Evolutionary conservation across 1,140 invertebrate genomes (phyloP).

Genomic region (Zaprionus nigranus): DNA sequence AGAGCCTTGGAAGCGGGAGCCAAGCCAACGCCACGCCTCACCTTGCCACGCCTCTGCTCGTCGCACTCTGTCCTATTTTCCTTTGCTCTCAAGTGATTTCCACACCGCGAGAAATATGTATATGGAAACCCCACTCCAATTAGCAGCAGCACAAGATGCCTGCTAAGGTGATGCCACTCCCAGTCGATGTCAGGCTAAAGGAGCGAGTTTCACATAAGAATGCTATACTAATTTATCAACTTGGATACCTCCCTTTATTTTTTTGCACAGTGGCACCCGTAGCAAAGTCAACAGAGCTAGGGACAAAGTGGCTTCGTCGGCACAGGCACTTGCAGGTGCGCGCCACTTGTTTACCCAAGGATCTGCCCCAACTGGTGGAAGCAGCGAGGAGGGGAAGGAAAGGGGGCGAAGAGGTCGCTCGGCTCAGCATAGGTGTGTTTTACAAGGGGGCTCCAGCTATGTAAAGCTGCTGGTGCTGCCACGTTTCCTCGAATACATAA

Average conservation of each 20-base stretch:
- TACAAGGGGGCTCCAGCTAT: background rate
- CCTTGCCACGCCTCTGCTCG: background rate
- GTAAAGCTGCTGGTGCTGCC: background rate
- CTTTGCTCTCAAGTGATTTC: slow-evolving; percentile 66
- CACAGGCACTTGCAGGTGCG: slow-evolving; percentile 20
- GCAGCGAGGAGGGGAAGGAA: too few relatives aligned
- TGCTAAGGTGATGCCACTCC: background rate
- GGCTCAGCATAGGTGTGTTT: background rate
- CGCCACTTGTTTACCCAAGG: slow-evolving; percentile 28
- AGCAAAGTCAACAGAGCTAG: background rate
- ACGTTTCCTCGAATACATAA: slow-evolving; percentile 1
- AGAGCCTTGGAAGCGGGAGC: slow-evolving; percentile 36
- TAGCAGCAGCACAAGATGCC: background rate
- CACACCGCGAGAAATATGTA: slow-evolving; percentile 16
- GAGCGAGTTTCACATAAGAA: background rate
- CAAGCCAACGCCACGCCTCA: background rate
- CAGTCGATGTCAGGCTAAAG: background rate
- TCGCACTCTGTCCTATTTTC: slow-evolving; percentile 29
- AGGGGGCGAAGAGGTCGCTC: background rate
- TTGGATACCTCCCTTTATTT: background rate
- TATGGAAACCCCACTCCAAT: background rate
- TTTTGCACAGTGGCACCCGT: background rate
- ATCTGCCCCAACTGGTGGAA: slow-evolving; percentile 9
- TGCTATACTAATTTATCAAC: background rate
- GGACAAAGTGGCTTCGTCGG: slow-evolving; percentile 3